Conservation (phyloP, 2,888 invertebrate genomes). For the Pandemis heparana region DNA sequence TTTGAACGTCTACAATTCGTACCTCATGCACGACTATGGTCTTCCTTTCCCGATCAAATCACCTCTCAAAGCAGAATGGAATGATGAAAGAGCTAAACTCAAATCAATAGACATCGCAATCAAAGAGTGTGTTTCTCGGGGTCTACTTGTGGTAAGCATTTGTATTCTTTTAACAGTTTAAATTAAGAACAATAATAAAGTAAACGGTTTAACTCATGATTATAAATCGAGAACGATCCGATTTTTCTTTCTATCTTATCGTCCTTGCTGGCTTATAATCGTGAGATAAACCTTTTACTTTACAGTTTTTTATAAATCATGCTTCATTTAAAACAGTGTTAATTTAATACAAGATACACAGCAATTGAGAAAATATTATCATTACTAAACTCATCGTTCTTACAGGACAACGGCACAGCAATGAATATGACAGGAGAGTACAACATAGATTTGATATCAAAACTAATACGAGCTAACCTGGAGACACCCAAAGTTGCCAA, state of each 20-base stretch:
- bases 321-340: too few species aligned
- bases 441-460: constrained; percentile 68
- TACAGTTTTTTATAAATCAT: too few species aligned
- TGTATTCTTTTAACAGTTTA: not conserved
- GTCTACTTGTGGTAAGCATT: constrained; percentile 69
- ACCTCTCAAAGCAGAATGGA: constrained; percentile 57
- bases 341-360: too few species aligned
- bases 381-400: constrained; percentile 24
- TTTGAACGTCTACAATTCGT: constrained; percentile 58
- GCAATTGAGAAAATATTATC: too few species aligned
- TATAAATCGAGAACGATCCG: too few species aligned
- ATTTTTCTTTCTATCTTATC: too few species aligned
- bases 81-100: constrained; percentile 62
- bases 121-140: constrained; percentile 71
- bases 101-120: constrained; percentile 73
- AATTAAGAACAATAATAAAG: not conserved
- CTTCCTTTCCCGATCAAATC: constrained; percentile 72
- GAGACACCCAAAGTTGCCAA: constrained; percentile 69
- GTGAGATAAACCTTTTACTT: too few species aligned
- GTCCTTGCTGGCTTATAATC: too few species aligned
- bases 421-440: constrained; percentile 70
- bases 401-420: constrained; percentile 70
- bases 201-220: too few species aligned
- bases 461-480: constrained; percentile 72
- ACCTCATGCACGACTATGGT: constrained; percentile 73